phyloP scores from a whole-genome alignment of 2,888 invertebrate species.

The Pyrgus malvae region DNA sequence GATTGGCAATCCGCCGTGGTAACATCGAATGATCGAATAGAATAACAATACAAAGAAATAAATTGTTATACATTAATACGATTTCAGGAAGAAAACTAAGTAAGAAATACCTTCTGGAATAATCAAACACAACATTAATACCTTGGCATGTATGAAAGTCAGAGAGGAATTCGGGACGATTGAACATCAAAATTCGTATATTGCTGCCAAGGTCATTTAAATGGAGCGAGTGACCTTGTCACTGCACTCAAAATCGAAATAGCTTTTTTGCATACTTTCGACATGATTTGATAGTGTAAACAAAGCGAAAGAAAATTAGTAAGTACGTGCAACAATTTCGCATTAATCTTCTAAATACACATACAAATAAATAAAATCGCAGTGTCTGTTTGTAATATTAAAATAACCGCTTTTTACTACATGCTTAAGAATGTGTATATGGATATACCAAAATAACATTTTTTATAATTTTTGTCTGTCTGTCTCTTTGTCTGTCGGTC shows the following conservation, averaged over 20 bases:
- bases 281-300: not conserved
- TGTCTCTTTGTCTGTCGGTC: no score
- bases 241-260: not conserved
- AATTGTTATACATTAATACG: not conserved
- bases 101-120: slow-evolving; percentile 2
- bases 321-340: no score
- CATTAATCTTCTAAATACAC: no score
- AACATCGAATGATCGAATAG: no score
- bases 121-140: slow-evolving; percentile 4
- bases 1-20: no score
- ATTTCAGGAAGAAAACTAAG: slow-evolving; percentile 11
- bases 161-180: slow-evolving; percentile 1
- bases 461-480: no score
- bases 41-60: no score
- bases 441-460: no score
- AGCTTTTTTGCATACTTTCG: not conserved
- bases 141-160: slow-evolving; percentile 1
- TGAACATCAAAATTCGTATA: not conserved
- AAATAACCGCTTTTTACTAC: no score
- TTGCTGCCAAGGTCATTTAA: slow-evolving; percentile 11
- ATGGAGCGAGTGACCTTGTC: slow-evolving; percentile 5
- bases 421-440: no score
- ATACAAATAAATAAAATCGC: no score
- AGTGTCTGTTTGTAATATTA: no score
- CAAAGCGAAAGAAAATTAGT: not conserved